Evolutionary conservation across 2,797 vertebrate species (phyloP), one percentile per base, ranked within the genome.

Genomic region (Phoeniculus purpureus): DNA sequence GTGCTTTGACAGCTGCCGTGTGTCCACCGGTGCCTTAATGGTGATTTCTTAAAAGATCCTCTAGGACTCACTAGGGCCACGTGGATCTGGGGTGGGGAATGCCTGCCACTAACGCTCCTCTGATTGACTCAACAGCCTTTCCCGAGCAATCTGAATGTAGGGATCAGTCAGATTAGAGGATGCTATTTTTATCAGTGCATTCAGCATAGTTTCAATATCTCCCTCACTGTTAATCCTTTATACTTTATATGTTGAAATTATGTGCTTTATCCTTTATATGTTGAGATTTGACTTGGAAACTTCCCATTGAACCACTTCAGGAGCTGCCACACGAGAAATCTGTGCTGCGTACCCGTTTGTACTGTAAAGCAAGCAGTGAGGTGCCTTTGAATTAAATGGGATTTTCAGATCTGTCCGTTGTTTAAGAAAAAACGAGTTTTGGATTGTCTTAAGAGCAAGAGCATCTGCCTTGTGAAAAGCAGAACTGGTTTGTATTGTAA

Each of bases 401-500:
- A 85, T 94, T 94, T 96, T 94, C 74, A 89, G 80, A 92, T 84
- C 92, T 95, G 85, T 97, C 92, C 76, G 29, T 94, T 94, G 85
- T 93, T 94, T 95, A 93, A 87, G 81, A 71, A 78, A 83, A 85
- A 88, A 93, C 22, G 79, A 89, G 90, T 94, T 95, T 88, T 96
- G 96, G 90, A 85, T 89, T 95, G 93, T 96, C 74, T 85, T 93
- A 93, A 96, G 96, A 96, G 92, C 96, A 95, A 95, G 40, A 43
- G 92, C 94, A 64, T 94, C 91, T 97, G 94, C 95, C 81, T 97
- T 96, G 79, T 94, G 96, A 95, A 88, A 96, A 96, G 96, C 93
- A 96, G 95, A 96, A 93, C 93, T 96, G 96, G 94, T 96, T 95
- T 97, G 95, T 97, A 96, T 97, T 97, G 95, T 97, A 97, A 96